Conservation (phyloP, 2,888 invertebrate genomes). For the Nephrocerus scutellatus region DNA sequence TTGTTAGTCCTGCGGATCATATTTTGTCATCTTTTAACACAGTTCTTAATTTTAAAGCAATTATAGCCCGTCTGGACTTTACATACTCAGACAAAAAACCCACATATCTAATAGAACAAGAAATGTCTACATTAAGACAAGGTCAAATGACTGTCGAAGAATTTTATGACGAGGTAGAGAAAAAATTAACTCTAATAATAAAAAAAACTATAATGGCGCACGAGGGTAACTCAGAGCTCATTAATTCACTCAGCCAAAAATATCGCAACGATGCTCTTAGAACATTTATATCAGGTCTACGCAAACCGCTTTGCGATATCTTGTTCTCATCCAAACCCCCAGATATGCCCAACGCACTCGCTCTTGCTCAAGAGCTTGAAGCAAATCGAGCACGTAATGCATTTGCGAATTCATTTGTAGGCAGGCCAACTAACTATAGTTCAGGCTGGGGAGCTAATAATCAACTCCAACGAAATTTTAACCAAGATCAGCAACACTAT, state of each 20-base stretch:
- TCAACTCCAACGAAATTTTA: too few species aligned
- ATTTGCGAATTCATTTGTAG: too few species aligned
- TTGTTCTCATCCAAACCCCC: conserved; percentile 5
- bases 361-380: conserved; percentile 4
- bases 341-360: conserved; percentile 1
- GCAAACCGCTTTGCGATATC: conserved; percentile 3
- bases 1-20: too few species aligned
- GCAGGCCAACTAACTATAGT: too few species aligned
- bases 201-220: conserved; percentile 10
- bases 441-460: too few species aligned
- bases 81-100: background rate
- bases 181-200: conserved; percentile 2
- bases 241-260: conserved; percentile 7
- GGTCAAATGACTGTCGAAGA: background rate
- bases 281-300: conserved; percentile 10
- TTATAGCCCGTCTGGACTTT: background rate
- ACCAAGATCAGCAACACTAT: too few species aligned
- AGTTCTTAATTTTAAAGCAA: background rate
- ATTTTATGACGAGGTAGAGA: conserved; percentile 8
- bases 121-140: conserved; percentile 4
- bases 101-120: conserved; percentile 2
- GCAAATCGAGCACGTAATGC: too few species aligned
- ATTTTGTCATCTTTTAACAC: background rate
- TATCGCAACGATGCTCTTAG: conserved; percentile 9
- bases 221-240: background rate